Evolutionary conservation across 2,797 vertebrate genomes (phyloP).

Genomic region (Spea hammondii): DNA sequence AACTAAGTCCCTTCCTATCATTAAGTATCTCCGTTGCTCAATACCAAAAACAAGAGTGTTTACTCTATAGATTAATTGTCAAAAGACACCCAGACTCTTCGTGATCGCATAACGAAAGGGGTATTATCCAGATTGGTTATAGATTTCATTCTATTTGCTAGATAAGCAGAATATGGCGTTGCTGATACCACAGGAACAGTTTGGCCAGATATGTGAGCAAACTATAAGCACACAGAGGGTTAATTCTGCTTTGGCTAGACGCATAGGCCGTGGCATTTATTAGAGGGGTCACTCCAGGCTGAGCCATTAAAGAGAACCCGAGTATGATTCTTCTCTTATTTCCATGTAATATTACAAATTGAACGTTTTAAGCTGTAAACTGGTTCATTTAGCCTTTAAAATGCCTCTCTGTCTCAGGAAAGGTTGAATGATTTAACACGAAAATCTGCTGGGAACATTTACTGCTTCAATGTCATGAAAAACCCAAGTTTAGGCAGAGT

Average conservation of each 20-base stretch:
- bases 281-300: neutral
- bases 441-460: neutral
- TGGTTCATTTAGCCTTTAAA: conserved; percentile 10
- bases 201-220: no score
- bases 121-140: no score
- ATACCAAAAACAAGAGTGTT: no score
- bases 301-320: neutral
- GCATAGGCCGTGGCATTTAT: neutral
- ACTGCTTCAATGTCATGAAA: conserved; percentile 1
- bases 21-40: no score
- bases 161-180: no score
- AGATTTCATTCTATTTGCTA: no score
- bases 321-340: neutral
- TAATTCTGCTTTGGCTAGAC: neutral
- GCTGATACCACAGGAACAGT: no score
- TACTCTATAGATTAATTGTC: no score
- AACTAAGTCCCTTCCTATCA: no score
- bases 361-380: neutral
- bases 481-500: neutral
- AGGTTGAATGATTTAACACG: conserved; percentile 5
- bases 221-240: neutral
- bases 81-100: no score
- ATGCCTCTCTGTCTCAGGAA: neutral
- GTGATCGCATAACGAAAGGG: no score
- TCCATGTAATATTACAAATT: neutral